Percentiles rank a stretch among this genome's conserved stretches.
Conservation (phyloP, 2,888 invertebrate genomes). For the Drosophila paracracens region DNA sequence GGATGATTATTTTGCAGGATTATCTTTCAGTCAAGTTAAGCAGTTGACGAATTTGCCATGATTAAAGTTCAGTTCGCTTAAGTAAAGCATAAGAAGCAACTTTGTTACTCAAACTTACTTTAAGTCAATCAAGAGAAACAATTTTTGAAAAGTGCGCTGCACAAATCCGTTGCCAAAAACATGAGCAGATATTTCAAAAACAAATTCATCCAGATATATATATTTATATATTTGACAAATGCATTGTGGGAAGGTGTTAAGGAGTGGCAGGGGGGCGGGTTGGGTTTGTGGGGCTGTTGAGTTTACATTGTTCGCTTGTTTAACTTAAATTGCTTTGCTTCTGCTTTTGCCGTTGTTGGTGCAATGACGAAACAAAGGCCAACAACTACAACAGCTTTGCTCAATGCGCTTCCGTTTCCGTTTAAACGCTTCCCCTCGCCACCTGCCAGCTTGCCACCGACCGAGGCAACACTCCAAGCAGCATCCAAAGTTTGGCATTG, state of each 20-base stretch:
- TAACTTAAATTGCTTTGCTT: slow-evolving; percentile 80
- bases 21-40: neutral
- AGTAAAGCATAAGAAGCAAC: neutral
- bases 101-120: slow-evolving; percentile 33
- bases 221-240: slow-evolving; percentile 66
- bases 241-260: slow-evolving; percentile 41
- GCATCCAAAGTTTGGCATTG: slow-evolving; percentile 73
- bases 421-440: slow-evolving; percentile 13
- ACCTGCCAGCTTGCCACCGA: neutral
- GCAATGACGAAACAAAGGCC: slow-evolving; percentile 73
- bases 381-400: slow-evolving; percentile 79
- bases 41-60: neutral
- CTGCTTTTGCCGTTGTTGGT: slow-evolving; percentile 10
- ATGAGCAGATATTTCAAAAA: slow-evolving; percentile 59
- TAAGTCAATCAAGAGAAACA: slow-evolving; percentile 73
- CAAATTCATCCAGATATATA: slow-evolving; percentile 30
- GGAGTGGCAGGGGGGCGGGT: neutral
- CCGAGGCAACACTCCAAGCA: neutral
- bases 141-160: slow-evolving; percentile 65
- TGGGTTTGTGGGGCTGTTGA: neutral
- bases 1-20: neutral
- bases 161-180: slow-evolving; percentile 50
- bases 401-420: slow-evolving; percentile 80
- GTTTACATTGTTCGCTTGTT: slow-evolving; percentile 66
- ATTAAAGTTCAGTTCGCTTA: neutral